phyloP scores from a whole-genome alignment of 2,888 invertebrate species.

The Pachymerium ferrugineum region DNA sequence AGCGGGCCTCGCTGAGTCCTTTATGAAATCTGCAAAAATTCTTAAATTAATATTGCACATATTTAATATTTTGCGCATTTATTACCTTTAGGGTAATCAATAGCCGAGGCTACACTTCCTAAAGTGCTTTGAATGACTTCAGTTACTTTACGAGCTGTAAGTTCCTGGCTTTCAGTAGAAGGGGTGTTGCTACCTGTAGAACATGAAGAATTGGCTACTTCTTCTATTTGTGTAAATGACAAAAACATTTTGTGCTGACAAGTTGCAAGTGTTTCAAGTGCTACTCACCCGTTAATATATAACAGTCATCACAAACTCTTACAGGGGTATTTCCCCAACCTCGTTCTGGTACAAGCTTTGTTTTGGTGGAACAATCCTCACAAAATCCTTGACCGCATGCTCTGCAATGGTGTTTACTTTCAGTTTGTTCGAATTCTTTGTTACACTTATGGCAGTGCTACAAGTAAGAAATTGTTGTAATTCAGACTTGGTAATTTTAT shows the following conservation, averaged over 20 bases:
- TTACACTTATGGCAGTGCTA: conserved; percentile 64
- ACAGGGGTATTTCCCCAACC: conserved; percentile 64
- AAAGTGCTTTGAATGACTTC: conserved; percentile 68
- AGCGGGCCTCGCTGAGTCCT: conserved; percentile 66
- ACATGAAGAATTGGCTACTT: not conserved
- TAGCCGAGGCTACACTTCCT: conserved; percentile 62
- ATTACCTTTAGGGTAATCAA: conserved; percentile 67
- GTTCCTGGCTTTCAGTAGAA: conserved; percentile 37
- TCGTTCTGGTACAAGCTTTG: conserved; percentile 62
- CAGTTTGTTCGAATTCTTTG: conserved; percentile 54
- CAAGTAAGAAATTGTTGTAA: not conserved
- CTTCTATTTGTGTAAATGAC: not conserved
- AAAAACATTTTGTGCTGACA: not conserved
- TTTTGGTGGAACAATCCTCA: conserved; percentile 62
- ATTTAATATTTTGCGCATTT: not conserved
- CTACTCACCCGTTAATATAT: conserved; percentile 37
- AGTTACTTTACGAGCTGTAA: conserved; percentile 50
- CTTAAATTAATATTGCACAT: not conserved
- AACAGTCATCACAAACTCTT: conserved; percentile 68
- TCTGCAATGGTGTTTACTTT: conserved; percentile 67
- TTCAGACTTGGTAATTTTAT: too few species aligned
- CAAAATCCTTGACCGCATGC: conserved; percentile 76
- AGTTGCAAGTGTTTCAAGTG: not conserved
- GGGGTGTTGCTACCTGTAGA: not conserved
- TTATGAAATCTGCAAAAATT: conserved; percentile 57